These are phyloP conservation scores for Enteromius argenteus DNA, from an alignment of 2,797 vertebrate genomes.

Conservation along the genomic window DNA sequence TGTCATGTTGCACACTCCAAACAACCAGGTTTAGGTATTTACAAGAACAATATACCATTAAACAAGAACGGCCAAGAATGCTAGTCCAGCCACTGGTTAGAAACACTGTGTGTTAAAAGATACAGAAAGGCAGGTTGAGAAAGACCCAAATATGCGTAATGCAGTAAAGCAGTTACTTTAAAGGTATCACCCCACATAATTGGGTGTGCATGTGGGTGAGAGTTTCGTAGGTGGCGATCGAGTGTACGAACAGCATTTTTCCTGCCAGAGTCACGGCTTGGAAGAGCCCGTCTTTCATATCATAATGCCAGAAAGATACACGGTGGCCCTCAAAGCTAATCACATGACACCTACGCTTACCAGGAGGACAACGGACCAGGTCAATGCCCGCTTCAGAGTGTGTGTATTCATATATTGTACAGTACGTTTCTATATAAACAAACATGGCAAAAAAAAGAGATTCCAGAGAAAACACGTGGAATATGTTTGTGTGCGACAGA, in stretches of 20 bases:
- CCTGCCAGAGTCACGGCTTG: conserved; percentile 28
- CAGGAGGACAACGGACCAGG: conserved; percentile 19
- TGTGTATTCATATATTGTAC: not conserved
- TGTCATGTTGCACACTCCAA: not conserved
- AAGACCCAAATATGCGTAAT: not conserved
- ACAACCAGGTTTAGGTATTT: not conserved
- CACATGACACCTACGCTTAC: conserved; percentile 38
- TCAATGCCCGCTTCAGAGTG: conserved; percentile 11
- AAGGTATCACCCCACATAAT: conserved; percentile 19
- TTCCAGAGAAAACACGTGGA: conserved; percentile 36
- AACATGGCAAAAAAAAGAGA: conserved; percentile 27
- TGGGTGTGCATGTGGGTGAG: conserved; percentile 20
- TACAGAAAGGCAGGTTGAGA: not conserved
- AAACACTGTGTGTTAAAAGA: not conserved
- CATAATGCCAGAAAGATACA: conserved; percentile 35
- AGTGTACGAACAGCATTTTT: conserved; percentile 33
- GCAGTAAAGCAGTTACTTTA: conserved; percentile 14
- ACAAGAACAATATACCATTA: not conserved
- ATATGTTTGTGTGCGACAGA: conserved; percentile 25
- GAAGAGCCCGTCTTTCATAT: conserved; percentile 19
- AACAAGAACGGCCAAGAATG: not conserved
- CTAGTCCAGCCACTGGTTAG: not conserved
- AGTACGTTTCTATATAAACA: conserved; percentile 20
- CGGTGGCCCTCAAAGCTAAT: conserved; percentile 21
- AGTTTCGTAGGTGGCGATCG: conserved; percentile 30